Conservation (phyloP, 2,797 vertebrate genomes). For the Craterocephalus amniculus region DNA sequence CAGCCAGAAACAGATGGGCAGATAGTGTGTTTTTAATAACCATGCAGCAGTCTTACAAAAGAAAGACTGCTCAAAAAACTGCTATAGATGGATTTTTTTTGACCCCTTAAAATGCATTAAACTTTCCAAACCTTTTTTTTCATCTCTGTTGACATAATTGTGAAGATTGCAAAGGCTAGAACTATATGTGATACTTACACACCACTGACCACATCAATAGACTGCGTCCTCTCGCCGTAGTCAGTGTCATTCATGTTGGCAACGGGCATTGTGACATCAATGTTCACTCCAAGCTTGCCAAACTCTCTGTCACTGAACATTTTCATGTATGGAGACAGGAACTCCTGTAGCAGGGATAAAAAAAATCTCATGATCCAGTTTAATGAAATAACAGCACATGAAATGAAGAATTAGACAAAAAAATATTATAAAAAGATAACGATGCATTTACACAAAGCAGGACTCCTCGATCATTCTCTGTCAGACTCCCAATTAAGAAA, state of each 20-base stretch:
- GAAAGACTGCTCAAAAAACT: slow-evolving; percentile 1
- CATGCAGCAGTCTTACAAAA: neutral
- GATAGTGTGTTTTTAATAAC: neutral
- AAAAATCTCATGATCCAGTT: slow-evolving; percentile 1
- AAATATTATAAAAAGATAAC: neutral
- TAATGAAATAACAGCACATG: neutral
- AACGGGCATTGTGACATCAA: slow-evolving; percentile 88
- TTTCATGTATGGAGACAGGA: slow-evolving; percentile 88
- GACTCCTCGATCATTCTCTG: neutral
- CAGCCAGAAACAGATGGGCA: neutral
- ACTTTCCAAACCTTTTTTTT: neutral
- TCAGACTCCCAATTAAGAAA: neutral
- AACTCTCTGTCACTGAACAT: slow-evolving; percentile 92
- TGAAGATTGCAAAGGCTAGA: neutral
- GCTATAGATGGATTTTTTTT: neutral
- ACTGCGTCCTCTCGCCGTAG: slow-evolving; percentile 88
- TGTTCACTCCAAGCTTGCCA: slow-evolving; percentile 83
- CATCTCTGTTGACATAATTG: neutral
- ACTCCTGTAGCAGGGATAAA: slow-evolving; percentile 80
- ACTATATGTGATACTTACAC: slow-evolving; percentile 84
- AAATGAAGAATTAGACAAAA: neutral
- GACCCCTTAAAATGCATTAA: neutral
- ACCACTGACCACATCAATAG: slow-evolving; percentile 89
- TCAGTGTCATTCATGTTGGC: slow-evolving; percentile 88
- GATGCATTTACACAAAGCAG: neutral